phyloP scores from a whole-genome alignment of 2,797 vertebrate genomes.

The Cyprinodon diabolis region DNA sequence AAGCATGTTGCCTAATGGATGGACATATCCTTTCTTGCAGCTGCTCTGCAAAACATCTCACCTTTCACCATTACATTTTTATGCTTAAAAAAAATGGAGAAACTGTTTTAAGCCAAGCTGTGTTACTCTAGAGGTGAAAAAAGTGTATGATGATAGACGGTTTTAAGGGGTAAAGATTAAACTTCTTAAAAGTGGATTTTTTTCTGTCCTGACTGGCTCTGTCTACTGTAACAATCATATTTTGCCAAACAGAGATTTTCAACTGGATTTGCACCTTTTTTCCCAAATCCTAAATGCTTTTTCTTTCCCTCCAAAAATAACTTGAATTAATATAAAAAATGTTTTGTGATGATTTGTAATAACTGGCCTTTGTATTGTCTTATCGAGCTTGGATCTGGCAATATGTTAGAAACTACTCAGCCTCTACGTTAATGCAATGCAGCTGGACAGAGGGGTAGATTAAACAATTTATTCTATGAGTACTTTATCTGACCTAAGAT shows the following conservation, averaged over 20 bases:
- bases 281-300: neutral
- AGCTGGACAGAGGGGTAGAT: neutral
- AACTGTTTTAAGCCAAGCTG: conserved; percentile 20
- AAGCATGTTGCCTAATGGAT: conserved; percentile 60
- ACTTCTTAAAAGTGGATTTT: neutral
- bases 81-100: conserved; percentile 35
- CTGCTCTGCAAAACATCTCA: conserved; percentile 62
- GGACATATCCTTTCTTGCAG: conserved; percentile 52
- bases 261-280: neutral
- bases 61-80: conserved; percentile 50
- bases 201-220: neutral
- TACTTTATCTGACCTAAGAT: too few species aligned
- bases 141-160: conserved; percentile 16
- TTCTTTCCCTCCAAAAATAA: neutral
- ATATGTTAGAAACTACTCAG: neutral
- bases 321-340: neutral
- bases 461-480: neutral
- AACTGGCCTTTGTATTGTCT: neutral
- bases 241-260: neutral
- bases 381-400: neutral
- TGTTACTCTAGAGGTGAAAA: conserved; percentile 20
- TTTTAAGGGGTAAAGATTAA: conserved; percentile 22
- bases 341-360: neutral
- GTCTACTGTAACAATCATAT: neutral
- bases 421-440: neutral